Conservation (phyloP, 2,797 vertebrate genomes). For the Enteromius anoplus region DNA sequence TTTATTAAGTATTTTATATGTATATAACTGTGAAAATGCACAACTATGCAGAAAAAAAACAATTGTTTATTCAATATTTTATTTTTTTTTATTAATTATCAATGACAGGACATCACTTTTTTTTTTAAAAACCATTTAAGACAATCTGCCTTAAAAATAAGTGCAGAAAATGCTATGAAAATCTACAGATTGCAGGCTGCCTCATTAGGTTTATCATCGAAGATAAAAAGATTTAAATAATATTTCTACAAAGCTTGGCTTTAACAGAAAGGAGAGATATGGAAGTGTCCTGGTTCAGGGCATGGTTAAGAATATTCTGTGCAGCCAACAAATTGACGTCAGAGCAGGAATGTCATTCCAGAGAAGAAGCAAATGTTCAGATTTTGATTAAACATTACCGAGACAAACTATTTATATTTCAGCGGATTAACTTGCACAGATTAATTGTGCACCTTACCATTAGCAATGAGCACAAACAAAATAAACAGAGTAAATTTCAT, state of each 20-base stretch:
- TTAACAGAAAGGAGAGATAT: neutral
- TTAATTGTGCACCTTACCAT: neutral
- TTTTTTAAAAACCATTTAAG: neutral
- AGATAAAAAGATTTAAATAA: neutral
- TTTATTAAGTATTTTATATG: neutral
- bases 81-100: neutral
- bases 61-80: neutral
- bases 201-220: neutral
- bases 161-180: neutral
- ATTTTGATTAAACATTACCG: conserved; percentile 1
- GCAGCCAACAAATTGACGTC: neutral
- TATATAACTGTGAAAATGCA: no score
- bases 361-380: neutral
- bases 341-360: neutral
- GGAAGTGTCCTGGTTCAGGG: neutral
- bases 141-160: neutral
- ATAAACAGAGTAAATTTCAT: neutral
- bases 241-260: neutral
- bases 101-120: neutral
- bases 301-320: neutral
- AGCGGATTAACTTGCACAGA: neutral
- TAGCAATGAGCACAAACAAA: neutral
- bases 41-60: neutral
- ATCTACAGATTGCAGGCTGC: neutral
- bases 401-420: neutral